Evolutionary conservation across 2,113 vertebrate genomes (phyloP), one percentile per base, ranked within the genome.

Genomic region (Serilophus lunatus): DNA sequence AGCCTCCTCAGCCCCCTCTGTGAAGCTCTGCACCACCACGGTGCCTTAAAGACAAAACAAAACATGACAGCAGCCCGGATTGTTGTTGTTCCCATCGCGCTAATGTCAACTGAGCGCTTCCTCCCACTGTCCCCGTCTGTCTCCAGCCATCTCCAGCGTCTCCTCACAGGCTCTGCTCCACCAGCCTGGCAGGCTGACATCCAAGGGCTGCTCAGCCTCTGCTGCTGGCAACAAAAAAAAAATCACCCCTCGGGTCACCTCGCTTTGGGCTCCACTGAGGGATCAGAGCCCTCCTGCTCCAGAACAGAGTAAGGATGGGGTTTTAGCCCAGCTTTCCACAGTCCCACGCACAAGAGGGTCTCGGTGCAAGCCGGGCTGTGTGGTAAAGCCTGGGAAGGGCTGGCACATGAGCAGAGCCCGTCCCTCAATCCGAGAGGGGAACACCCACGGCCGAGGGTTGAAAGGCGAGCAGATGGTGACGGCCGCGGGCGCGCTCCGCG

Each of bases 11-110:
- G 44, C 25, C 86, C 79, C 23, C 50, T 92, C 71, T 38, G 45
- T 84, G 24, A 82, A 83, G 77, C 80, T 89, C 80, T 89, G 60
- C 83, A 93, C 77, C 86, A 66, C 91, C 53, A 3, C 60, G 91
- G 95, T 95, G 95, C 95, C 95, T 92, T 2, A 23, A 91, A 96
- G 94, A 93, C 92, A 88, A 96, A 94, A 94, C 92, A 96, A 95
- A 95, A 40, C 80, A 82, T 29, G 86, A 90, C 96, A 93, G 94
- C 92, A 92, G 91, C 91, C 72, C 33, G 51, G 74, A 75, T 40
- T 94, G 92, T 88, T 96, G 96, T 91, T 89, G 69, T 95, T 95
- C 86, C 86, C 96, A 22, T 91, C 19, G 1, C 6, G 83, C 77
- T 92, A 97, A 88, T 88, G 63, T 92, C 94, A 97, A 95, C 86